A percentile compares a stretch with the other conserved stretches of the same genome.
phyloP scores from a whole-genome alignment of 2,113 vertebrate genomes.

The Heptranchias perlo region DNA sequence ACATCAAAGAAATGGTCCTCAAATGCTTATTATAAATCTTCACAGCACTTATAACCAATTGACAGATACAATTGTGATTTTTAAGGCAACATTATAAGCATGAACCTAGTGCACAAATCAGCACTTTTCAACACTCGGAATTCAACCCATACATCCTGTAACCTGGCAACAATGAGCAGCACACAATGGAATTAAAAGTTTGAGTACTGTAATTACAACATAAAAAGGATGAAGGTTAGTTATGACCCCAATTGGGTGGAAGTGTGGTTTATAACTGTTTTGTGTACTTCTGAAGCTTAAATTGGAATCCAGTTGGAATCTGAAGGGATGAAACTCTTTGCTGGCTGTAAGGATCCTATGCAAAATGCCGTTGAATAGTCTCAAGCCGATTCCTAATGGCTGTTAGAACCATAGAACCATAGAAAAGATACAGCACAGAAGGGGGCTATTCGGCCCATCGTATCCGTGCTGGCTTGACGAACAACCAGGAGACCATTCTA shows the following conservation, averaged over 20 bases:
- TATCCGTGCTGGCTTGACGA: no score
- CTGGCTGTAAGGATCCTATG: not conserved
- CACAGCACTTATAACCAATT: not conserved
- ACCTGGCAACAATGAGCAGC: not conserved
- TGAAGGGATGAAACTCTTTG: not conserved
- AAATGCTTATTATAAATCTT: not conserved
- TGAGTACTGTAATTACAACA: not conserved
- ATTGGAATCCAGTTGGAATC: not conserved
- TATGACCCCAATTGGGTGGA: not conserved
- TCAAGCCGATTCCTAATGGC: not conserved
- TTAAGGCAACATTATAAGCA: not conserved
- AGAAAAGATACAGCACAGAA: no score
- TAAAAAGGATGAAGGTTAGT: not conserved
- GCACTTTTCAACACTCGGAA: not conserved
- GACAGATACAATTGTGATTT: not conserved
- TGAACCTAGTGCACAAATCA: not conserved
- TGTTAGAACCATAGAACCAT: no score
- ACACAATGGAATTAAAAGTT: not conserved
- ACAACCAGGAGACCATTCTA: no score
- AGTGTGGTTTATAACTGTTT: not conserved
- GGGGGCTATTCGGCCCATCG: no score
- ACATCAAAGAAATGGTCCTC: no score
- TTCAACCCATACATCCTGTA: not conserved
- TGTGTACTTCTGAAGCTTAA: not conserved
- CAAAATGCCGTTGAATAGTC: not conserved